Percentiles rank a stretch among this genome's conserved stretches.
These are phyloP conservation scores for Pituophis catenifer DNA, from an alignment of 2,113 vertebrate genomes.

Conservation along the genomic window DNA sequence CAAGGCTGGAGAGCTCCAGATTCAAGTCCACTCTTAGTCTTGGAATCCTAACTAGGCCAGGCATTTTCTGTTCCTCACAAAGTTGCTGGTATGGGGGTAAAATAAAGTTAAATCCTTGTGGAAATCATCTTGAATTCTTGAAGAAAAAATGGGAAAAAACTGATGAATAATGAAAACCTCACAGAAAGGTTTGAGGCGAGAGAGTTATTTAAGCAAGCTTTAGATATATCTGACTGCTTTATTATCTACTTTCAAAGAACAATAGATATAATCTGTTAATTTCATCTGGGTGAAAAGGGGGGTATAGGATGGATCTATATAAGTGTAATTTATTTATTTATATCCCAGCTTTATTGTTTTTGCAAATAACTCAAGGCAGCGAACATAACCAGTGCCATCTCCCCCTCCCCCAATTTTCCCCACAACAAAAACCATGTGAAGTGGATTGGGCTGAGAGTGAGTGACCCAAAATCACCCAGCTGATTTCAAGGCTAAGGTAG, in stretches of 20 bases:
- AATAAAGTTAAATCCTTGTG: background rate
- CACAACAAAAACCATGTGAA: too few relatives aligned
- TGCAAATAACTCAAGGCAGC: too few relatives aligned
- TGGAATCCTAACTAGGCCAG: background rate
- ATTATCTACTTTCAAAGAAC: background rate
- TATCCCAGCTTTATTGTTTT: too few relatives aligned
- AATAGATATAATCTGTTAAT: background rate
- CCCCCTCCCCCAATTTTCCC: too few relatives aligned
- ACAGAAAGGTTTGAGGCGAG: background rate
- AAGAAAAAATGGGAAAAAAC: background rate
- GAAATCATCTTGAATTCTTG: background rate
- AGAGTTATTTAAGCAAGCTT: background rate
- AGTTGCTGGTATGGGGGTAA: background rate
- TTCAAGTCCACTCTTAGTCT: background rate
- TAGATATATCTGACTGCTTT: background rate
- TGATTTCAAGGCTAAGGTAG: too few relatives aligned
- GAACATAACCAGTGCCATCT: too few relatives aligned
- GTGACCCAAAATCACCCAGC: too few relatives aligned
- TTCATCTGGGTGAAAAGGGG: background rate
- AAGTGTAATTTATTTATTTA: background rate
- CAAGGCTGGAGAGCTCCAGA: background rate
- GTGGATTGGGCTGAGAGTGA: too few relatives aligned
- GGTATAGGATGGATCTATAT: background rate
- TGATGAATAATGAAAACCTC: background rate
- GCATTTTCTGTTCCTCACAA: background rate